phyloP scores from a whole-genome alignment of 2,113 vertebrate genomes.

The Choloepus hoffmanni region DNA sequence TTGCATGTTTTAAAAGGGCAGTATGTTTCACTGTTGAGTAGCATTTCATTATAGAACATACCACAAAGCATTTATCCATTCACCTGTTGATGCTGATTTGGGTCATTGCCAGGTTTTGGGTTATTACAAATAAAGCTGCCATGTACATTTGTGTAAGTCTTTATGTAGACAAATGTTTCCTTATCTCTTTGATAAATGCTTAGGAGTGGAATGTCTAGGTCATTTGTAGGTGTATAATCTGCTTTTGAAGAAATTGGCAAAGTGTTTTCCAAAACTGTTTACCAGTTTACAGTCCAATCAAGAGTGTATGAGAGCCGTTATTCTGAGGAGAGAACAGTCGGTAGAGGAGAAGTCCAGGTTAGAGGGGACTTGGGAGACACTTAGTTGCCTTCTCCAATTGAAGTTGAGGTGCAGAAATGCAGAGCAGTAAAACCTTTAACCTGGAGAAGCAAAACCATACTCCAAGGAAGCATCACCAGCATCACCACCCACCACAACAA shows the following conservation, averaged over 20 bases:
- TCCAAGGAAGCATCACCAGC: too few species aligned
- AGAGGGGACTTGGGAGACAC: too few species aligned
- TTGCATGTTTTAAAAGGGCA: background rate
- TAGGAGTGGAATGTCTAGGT: background rate
- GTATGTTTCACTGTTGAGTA: background rate
- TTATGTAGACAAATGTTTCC: background rate
- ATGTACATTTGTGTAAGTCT: background rate
- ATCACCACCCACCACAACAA: too few species aligned
- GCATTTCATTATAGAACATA: background rate
- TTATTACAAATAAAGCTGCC: background rate
- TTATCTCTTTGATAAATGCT: slow-evolving; percentile 48
- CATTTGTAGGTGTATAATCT: background rate
- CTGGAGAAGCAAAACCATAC: too few species aligned
- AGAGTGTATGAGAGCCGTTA: background rate
- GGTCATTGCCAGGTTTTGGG: background rate
- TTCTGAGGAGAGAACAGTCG: background rate
- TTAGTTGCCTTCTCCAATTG: too few species aligned
- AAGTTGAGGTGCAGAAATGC: too few species aligned
- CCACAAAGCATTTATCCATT: background rate
- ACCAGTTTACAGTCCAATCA: background rate
- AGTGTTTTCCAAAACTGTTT: background rate
- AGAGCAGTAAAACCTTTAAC: too few species aligned
- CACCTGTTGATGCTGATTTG: background rate
- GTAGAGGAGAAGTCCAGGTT: too few species aligned
- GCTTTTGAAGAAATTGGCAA: slow-evolving; percentile 19